phyloP scores from a whole-genome alignment of 30 jellyfish, hydroid and myxozoan genomes.

The Turritopsis rubra region DNA sequence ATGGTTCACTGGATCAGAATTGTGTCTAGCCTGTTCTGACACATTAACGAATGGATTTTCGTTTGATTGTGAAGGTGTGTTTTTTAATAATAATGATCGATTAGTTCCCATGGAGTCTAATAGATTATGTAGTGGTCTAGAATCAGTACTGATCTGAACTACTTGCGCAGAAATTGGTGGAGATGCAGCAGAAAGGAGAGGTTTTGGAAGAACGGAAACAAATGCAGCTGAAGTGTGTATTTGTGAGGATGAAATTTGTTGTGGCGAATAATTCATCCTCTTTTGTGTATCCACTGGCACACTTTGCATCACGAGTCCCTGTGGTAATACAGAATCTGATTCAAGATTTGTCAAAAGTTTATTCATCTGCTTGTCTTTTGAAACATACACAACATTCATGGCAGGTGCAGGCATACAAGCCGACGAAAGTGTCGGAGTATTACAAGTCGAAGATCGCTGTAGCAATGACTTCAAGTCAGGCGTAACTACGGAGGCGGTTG shows the following conservation, averaged over 20 bases:
- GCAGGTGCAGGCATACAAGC: background rate
- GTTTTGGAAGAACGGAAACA: background rate
- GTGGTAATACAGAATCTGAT: background rate
- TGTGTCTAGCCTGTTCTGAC: background rate
- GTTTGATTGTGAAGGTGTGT: background rate
- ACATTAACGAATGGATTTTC: background rate
- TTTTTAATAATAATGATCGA: background rate
- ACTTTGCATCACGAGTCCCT: background rate
- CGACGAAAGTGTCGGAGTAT: background rate
- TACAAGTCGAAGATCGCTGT: background rate
- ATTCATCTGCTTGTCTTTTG: background rate
- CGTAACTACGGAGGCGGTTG: background rate
- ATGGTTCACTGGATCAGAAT: background rate
- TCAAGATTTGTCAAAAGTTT: background rate
- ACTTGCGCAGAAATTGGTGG: background rate
- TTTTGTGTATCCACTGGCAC: background rate
- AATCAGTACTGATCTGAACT: background rate
- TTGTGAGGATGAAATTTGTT: background rate
- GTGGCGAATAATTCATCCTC: background rate
- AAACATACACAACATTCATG: background rate
- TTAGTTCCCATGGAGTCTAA: background rate
- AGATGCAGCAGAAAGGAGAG: background rate
- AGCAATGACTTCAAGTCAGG: background rate
- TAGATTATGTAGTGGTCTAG: background rate
- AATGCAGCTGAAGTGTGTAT: background rate